Base-by-base conservation (phyloP, 1,140 invertebrate genomes). In the Cotesia vestalis region DNA sequence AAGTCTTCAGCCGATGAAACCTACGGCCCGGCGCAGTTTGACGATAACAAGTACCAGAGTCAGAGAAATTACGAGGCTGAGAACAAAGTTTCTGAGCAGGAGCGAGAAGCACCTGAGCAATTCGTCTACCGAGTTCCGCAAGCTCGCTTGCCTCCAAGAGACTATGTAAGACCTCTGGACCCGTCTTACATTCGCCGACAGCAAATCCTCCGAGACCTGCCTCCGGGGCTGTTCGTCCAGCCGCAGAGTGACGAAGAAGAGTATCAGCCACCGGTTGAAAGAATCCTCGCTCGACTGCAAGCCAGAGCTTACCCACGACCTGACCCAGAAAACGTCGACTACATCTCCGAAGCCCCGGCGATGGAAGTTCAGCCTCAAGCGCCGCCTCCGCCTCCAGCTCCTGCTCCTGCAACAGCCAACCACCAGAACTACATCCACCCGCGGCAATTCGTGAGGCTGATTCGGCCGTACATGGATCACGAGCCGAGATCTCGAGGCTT, bases 21-120 rank as follows among this genome's bases (percentile, higher is more conserved):
- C 27, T 81, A 89, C 3, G 88, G 88, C 5, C 87, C 88, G 12
- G 79, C 83, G 1, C 88, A 80, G 69, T 86, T 84, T 62, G 84
- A 85, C 0, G 78, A 76, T 9, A 57, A 73, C 0, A 83, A 83
- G 40, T 83, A 83, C 40, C 83, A 84, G 55, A 73, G 46, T 14
- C 61, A 78, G 0, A 69, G 73, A 52, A 36, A 68, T 1, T 84
- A 78, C 61, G 84, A 84, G 83, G 4, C 67, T 51, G 71, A 84
- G 79, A 46, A 5, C 66, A 0, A 69, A 75, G 36, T 35, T n/a
- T 11, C 36, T 38, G 51, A 75, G 75, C 83, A 86, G 0, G 85
- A 87, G 6, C 77, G 80, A 0, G 76, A 82, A 5, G 46, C 80
- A 4, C 71, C 81, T 1, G 81, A 83, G 9, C 81, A 82, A 8